Conservation (phyloP, 2,888 invertebrate species). For the Trileptium ribeirensis region DNA sequence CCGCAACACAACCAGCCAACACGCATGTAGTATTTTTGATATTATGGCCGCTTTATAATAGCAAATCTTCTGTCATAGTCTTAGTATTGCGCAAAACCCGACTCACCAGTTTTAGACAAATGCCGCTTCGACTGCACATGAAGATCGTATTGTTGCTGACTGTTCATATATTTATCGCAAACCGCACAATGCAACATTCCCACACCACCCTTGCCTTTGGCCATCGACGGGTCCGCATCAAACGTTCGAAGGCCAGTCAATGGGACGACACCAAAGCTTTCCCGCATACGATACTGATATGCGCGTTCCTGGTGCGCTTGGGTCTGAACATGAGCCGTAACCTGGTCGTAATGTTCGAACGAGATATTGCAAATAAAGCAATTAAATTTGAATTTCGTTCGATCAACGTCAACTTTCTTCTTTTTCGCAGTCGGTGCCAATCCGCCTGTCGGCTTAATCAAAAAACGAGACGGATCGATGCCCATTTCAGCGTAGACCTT, state of each 20-base stretch:
- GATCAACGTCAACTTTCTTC: not conserved
- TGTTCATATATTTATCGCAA: not conserved
- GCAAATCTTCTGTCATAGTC: no score
- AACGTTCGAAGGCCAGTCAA: not conserved
- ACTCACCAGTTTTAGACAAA: not conserved
- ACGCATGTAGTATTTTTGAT: no score
- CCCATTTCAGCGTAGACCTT: constrained; percentile 24
- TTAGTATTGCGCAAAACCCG: not conserved
- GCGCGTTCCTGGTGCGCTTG: not conserved
- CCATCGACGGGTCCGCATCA: not conserved
- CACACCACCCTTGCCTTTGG: not conserved
- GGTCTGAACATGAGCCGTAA: not conserved
- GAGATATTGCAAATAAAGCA: constrained; percentile 15
- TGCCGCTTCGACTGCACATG: not conserved
- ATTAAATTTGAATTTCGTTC: not conserved
- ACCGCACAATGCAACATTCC: not conserved
- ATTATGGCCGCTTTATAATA: no score
- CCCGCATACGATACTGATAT: not conserved
- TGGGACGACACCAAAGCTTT: not conserved
- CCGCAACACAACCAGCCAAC: no score
- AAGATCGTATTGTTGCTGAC: not conserved
- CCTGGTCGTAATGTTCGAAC: constrained; percentile 14
- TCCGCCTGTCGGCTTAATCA: not conserved
- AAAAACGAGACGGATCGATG: not conserved
- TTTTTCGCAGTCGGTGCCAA: not conserved